Conservation (phyloP, 1,140 invertebrate species). For the Tribolium castaneum region DNA sequence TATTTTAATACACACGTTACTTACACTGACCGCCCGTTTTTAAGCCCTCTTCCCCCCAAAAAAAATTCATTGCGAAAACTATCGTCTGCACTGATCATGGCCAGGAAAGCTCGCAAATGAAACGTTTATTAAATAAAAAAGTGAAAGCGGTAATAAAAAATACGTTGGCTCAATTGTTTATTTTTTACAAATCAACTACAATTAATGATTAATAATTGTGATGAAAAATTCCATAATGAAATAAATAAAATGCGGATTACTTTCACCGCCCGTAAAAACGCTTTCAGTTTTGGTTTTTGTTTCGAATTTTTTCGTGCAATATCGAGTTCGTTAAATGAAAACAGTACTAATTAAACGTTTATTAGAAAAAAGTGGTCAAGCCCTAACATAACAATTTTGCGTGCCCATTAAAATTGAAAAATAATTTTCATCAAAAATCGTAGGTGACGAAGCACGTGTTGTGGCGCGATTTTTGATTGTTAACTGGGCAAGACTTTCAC, state of each 20-base stretch:
- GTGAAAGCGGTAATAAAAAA: neutral
- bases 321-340: neutral
- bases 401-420: neutral
- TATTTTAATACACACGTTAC: constrained; percentile 34
- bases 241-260: neutral
- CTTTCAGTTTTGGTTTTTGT: neutral
- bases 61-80: too few relatives aligned
- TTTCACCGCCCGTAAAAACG: neutral
- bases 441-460: neutral
- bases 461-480: neutral
- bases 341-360: neutral
- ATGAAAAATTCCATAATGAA: neutral
- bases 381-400: neutral
- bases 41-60: neutral
- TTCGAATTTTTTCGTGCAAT: neutral
- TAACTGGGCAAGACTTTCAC: neutral
- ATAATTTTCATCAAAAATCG: neutral
- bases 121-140: too few relatives aligned
- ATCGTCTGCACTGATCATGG: too few relatives aligned
- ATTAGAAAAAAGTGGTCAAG: neutral
- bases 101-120: too few relatives aligned
- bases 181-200: neutral
- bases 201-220: neutral
- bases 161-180: neutral
- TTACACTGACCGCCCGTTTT: neutral